Evolutionary conservation across 2,888 invertebrate species (phyloP), one percentile per base, ranked within the genome.

Genomic region (Siphlonurus alternatus): DNA sequence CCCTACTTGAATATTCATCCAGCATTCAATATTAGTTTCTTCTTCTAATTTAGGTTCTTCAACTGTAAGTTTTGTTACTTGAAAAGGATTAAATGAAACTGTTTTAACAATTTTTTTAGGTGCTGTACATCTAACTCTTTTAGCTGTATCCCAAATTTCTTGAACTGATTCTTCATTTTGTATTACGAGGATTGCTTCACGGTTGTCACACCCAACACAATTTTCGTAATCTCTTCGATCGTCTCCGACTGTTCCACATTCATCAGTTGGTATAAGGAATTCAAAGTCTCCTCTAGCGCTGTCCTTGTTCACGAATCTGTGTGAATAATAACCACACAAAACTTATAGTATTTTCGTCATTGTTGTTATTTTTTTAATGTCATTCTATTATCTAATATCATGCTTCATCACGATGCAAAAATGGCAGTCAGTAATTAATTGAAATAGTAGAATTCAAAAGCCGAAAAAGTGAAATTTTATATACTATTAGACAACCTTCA

Each of bases 1-100:
- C 1, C 71, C 71, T 25, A 68, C 65, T 23, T 69, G 66, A 20
- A 71, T 70, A 24, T 70, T 68, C 69, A 71, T 71, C 69, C 70
- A 70, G 64, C 69, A 69, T 63, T 66, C 68, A 3, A 71, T 66
- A 54, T 70, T 67, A 38, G 69, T 67, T 7, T 67, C 64, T 7
- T 68, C 65, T 20, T n/a, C 22, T 64, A 67, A 70, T 5, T 64
- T 65, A n/a, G 69, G 66, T 54, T 70, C 70, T 24, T 67, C 66
- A 20, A 69, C 69, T 25, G 68, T 67, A 18, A 70, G 64, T 66
- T 67, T 68, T 56, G 67, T 70, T n/a, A 70, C 70, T 2, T 67
- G 24, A 24, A 71, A 67, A 0, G 71, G 70, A 25, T 67, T 67
- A 64, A 71, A 71, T 2, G 69, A 67, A n/a, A 71, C 67, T 23